Conservation (phyloP, 2,113 vertebrate genomes). For the Albula goreensis region DNA sequence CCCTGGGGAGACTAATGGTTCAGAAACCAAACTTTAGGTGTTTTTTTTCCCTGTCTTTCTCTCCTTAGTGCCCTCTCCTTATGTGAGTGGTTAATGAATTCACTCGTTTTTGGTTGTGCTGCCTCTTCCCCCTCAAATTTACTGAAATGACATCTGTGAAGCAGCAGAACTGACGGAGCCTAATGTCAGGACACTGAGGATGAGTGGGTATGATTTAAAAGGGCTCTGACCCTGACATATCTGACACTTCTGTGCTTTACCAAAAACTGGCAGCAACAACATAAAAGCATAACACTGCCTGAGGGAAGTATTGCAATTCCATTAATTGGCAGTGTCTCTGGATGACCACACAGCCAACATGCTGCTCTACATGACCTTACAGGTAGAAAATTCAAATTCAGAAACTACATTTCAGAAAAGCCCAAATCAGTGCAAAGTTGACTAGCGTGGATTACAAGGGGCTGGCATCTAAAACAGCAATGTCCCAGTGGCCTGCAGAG, state of each 20-base stretch:
- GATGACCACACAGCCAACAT: background rate
- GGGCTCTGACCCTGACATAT: background rate
- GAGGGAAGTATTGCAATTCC: background rate
- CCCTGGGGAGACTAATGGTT: background rate
- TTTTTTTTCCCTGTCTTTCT: background rate
- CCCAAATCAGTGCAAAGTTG: background rate
- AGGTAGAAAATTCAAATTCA: background rate
- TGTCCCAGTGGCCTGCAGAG: background rate
- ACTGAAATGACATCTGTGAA: background rate
- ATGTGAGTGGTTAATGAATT: background rate
- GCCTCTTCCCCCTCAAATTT: background rate
- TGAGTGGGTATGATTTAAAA: background rate
- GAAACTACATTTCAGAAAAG: too few species aligned
- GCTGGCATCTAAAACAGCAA: background rate
- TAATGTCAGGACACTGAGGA: background rate
- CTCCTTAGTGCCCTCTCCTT: background rate
- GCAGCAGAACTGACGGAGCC: background rate
- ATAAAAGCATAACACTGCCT: background rate
- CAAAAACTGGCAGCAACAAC: background rate
- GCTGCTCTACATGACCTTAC: background rate
- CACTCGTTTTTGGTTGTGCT: background rate
- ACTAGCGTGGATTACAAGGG: slow-evolving; percentile 5
- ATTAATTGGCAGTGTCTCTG: background rate
- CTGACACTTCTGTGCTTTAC: background rate
- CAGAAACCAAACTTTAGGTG: background rate